These are phyloP conservation scores for Orussus abietinus DNA, from an alignment of 1,140 invertebrate species.

Conservation along the genomic window DNA sequence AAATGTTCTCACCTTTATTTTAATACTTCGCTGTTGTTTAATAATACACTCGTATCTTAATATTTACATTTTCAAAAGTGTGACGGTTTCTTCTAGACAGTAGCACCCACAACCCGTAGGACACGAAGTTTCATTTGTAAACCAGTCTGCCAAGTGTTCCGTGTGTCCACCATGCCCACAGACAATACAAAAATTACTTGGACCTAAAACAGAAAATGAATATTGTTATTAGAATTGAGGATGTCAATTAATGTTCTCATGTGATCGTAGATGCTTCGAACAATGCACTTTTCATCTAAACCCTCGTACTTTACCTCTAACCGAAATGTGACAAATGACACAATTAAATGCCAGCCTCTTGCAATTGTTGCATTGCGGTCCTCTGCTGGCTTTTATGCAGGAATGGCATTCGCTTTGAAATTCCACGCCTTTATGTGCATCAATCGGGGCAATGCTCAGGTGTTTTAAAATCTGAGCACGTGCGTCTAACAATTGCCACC, in stretches of 20 bases:
- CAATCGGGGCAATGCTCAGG: constrained; percentile 56
- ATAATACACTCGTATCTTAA: background rate
- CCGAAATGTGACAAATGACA: constrained; percentile 79
- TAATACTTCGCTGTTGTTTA: no score
- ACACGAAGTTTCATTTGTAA: constrained; percentile 62
- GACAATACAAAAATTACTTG: constrained; percentile 74
- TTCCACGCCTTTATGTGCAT: constrained; percentile 68
- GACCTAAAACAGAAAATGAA: constrained; percentile 47
- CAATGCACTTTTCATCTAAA: constrained; percentile 1
- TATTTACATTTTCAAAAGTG: constrained; percentile 34
- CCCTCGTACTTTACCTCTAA: constrained; percentile 61
- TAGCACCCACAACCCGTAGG: constrained; percentile 85
- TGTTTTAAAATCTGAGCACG: constrained; percentile 80
- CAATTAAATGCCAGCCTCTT: constrained; percentile 71
- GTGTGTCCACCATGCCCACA: constrained; percentile 92
- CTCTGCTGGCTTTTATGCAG: constrained; percentile 60
- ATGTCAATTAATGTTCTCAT: constrained; percentile 7
- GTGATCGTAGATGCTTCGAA: background rate
- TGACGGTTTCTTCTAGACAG: constrained; percentile 67
- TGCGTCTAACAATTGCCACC: constrained; percentile 78
- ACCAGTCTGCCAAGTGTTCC: constrained; percentile 78
- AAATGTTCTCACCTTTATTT: no score
- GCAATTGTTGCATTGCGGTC: constrained; percentile 65
- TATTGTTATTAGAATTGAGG: constrained; percentile 6
- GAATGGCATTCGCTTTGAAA: constrained; percentile 70